These are phyloP conservation scores for Tipula unca DNA, from an alignment of 2,888 invertebrate genomes.

Conservation along the genomic window DNA sequence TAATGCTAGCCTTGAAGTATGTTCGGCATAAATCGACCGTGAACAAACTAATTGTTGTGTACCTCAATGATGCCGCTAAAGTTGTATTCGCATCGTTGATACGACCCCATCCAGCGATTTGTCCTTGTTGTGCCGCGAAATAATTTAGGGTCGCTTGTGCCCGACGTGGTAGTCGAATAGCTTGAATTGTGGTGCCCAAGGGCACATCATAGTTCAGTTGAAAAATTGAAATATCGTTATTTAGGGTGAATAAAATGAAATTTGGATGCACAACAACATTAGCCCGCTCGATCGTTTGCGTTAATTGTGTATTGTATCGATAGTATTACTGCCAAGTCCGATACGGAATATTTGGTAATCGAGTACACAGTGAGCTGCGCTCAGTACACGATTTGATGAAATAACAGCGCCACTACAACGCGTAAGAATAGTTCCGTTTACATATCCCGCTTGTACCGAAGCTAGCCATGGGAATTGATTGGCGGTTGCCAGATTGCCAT, in stretches of 20 bases:
- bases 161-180: background rate
- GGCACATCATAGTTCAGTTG: background rate
- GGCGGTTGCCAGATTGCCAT: background rate
- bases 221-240: background rate
- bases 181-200: background rate
- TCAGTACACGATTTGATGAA: background rate
- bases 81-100: background rate
- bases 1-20: constrained; percentile 24
- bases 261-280: background rate
- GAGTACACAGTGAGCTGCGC: background rate
- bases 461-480: constrained; percentile 18
- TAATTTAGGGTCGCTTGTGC: background rate
- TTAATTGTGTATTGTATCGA: background rate
- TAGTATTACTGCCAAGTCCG: background rate
- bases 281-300: background rate
- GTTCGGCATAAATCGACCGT: constrained; percentile 23
- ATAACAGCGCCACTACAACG: background rate
- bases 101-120: background rate
- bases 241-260: background rate
- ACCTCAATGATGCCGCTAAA: background rate
- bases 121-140: background rate
- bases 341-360: background rate
- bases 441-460: background rate
- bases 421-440: background rate
- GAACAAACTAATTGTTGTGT: constrained; percentile 23